Conservation (phyloP, 2,113 vertebrate genomes). For the Pelmatolapia mariae region DNA sequence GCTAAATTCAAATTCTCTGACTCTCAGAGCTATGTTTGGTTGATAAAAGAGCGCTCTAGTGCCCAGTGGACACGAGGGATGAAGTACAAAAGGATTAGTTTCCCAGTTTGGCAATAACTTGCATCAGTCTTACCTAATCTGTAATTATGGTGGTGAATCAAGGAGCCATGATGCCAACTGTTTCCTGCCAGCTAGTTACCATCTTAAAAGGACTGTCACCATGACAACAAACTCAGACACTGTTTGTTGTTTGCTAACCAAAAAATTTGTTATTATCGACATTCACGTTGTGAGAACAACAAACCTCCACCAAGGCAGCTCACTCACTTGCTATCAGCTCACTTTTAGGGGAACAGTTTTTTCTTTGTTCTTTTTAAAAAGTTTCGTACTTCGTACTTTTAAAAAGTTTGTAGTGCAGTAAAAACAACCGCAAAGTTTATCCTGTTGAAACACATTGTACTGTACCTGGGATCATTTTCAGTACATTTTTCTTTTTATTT, state of each 20-base stretch:
- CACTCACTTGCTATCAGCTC: neutral
- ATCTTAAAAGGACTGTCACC: neutral
- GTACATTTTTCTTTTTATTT: neutral
- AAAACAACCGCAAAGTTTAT: neutral
- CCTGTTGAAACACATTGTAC: neutral
- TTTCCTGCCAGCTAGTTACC: neutral
- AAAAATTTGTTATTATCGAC: neutral
- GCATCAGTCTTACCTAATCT: neutral
- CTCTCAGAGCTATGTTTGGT: neutral
- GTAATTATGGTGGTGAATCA: neutral
- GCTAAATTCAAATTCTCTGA: neutral
- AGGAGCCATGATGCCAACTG: neutral
- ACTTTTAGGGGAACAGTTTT: neutral
- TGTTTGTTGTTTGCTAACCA: neutral
- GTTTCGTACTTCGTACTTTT: neutral
- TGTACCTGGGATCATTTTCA: neutral
- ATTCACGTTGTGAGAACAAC: neutral
- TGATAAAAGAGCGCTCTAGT: neutral
- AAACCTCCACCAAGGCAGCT: neutral
- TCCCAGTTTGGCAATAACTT: neutral
- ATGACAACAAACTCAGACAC: neutral
- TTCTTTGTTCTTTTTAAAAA: neutral
- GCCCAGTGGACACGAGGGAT: neutral
- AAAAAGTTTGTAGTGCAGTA: neutral
- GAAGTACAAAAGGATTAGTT: neutral